Conservation (phyloP, 1,140 invertebrate species). For the Listronotus bonariensis region DNA sequence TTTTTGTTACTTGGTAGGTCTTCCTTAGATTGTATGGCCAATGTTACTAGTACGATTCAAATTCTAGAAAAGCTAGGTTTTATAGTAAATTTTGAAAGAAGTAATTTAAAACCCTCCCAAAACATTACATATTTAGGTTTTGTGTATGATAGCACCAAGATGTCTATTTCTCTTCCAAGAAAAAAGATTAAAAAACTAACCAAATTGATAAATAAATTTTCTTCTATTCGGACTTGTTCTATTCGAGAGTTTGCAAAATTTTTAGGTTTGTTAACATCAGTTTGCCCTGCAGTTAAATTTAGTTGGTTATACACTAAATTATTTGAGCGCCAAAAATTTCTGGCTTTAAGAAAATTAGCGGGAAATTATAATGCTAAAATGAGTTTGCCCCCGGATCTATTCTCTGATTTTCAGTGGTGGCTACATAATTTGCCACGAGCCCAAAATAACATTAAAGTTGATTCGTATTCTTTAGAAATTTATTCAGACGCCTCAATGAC, state of each 20-base stretch:
- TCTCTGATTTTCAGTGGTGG: conserved; percentile 8
- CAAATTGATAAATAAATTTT: too few relatives aligned
- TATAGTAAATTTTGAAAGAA: conserved; percentile 1
- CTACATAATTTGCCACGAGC: background rate
- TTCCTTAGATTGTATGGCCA: background rate
- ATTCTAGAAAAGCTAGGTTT: background rate
- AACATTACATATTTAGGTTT: background rate
- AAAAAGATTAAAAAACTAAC: too few relatives aligned
- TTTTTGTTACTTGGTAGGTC: conserved; percentile 13
- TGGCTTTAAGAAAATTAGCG: background rate
- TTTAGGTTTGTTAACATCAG: background rate
- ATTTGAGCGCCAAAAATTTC: conserved; percentile 5
- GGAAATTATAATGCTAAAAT: background rate
- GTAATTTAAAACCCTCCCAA: background rate
- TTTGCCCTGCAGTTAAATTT: conserved; percentile 4
- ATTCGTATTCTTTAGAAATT: conserved; percentile 28
- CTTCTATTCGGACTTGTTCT: too few relatives aligned
- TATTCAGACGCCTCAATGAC: conserved; percentile 44
- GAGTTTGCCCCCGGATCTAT: background rate
- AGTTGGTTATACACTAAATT: background rate
- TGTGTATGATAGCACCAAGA: background rate
- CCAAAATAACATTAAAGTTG: background rate
- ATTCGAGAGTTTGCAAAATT: too few relatives aligned
- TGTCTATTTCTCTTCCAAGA: background rate
- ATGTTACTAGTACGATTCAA: background rate